Evolutionary conservation across 2,113 vertebrate species (phyloP), one percentile per base, ranked within the genome.

Genomic region (Anarhynchus alexandrinus): DNA sequence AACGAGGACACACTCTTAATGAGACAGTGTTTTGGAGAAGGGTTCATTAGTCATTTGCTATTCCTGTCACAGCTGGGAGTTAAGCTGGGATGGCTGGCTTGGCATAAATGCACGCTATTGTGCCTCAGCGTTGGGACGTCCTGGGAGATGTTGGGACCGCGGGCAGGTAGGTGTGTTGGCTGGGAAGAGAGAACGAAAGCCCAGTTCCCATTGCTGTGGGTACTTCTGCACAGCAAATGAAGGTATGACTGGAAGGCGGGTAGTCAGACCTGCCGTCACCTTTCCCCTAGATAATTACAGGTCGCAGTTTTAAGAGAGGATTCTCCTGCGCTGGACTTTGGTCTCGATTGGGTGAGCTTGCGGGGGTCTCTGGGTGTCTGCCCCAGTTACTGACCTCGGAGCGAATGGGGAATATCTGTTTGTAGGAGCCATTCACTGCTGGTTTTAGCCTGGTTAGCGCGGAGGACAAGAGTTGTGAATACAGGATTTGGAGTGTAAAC

Each of bases 1-100:
- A 89, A 95, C 79, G 86, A 97, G 90, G 67, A 91, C 82, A 17
- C 59, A 5, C 65, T 95, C 70, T 54, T 97, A 97, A 97, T 83
- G 77, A 96, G 91, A 72, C 66, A 82, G 69, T 47, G 67, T 85
- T 97, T 89, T 83, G 72, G 95, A 96, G 79, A 82, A 77, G 70
- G 38, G 30, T 54, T 93, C 82, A 66, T 96, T 94, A 91, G 93
- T 96, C 94, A 80, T 94, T 96, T 82, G 29, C 88, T 94, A 21
- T 94, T 97, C 96, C 65, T 78, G 91, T 85, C 86, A 72, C 69
- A 65, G 80, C 90, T 97, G 64, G 16, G 92, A 95, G 42, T 86
- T 81, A 69, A 86, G 76, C 73, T 72, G 92, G 71, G 52, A 84
- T 89, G 94, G 67, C 5, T 26, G 45, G 15, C 15, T 34, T 66